Evolutionary conservation across 2,888 invertebrate genomes (phyloP).

Genomic region (Aplocera efformata): DNA sequence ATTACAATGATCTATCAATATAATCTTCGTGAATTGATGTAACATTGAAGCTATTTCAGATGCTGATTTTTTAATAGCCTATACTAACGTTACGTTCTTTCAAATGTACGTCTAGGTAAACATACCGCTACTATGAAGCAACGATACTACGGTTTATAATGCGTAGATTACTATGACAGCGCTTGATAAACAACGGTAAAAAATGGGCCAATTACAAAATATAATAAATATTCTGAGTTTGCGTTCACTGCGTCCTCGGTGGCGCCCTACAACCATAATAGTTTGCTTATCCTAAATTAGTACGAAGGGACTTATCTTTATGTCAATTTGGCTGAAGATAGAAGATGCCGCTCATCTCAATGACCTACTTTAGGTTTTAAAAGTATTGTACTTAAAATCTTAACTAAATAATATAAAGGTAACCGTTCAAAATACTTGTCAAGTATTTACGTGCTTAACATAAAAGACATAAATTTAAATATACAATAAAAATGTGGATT

Average conservation of each 20-base stretch:
- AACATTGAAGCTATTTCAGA: too few species aligned
- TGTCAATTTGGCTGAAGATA: constrained; percentile 56
- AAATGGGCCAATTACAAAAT: constrained; percentile 75
- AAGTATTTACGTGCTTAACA: too few species aligned
- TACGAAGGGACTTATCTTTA: constrained; percentile 64
- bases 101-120: constrained; percentile 39
- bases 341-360: constrained; percentile 11
- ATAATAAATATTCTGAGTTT: constrained; percentile 72
- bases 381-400: too few species aligned
- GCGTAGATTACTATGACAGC: constrained; percentile 46
- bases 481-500: too few species aligned
- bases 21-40: too few species aligned
- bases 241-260: constrained; percentile 43
- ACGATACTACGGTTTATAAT: constrained; percentile 47
- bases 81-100: constrained; percentile 43
- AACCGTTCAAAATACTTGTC: too few species aligned
- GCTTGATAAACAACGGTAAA: constrained; percentile 43
- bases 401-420: too few species aligned
- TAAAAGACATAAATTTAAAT: too few species aligned
- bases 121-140: constrained; percentile 46
- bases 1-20: too few species aligned
- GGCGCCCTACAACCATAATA: constrained; percentile 61
- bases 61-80: too few species aligned
- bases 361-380: neutral
- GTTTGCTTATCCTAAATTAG: constrained; percentile 66